A percentile compares a stretch with the other conserved stretches of the same genome.
phyloP scores from a whole-genome alignment of 2,888 invertebrate species.

The Nemotelus nigrinus region DNA sequence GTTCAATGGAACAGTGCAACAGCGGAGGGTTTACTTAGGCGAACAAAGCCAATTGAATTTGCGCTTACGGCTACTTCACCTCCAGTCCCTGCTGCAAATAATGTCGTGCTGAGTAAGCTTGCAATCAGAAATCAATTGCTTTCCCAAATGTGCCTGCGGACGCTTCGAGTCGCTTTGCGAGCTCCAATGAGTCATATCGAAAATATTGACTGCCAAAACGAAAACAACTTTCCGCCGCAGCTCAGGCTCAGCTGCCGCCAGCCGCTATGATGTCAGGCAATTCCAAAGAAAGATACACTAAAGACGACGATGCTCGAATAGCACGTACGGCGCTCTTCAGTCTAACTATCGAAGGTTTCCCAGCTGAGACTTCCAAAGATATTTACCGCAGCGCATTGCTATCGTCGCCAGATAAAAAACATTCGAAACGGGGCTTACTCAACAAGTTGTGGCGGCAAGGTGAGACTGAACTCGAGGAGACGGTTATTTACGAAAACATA shows the following conservation, averaged over 20 bases:
- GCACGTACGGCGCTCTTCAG: slow-evolving; percentile 7
- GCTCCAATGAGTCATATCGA: slow-evolving; percentile 43
- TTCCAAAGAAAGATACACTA: slow-evolving; percentile 32
- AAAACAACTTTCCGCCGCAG: slow-evolving; percentile 21
- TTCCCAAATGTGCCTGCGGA: slow-evolving; percentile 4
- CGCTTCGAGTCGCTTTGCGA: not conserved
- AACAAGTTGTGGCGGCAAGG: slow-evolving; percentile 41
- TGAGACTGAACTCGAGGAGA: not conserved
- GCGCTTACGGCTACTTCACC: not conserved
- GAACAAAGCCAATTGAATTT: not conserved
- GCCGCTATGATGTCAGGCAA: slow-evolving; percentile 46
- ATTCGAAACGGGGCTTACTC: slow-evolving; percentile 39
- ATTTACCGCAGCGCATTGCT: not conserved
- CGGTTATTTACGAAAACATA: slow-evolving; percentile 59
- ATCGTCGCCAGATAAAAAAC: slow-evolving; percentile 14
- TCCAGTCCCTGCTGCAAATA: not conserved
- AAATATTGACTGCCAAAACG: slow-evolving; percentile 39
- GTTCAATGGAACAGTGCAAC: not conserved
- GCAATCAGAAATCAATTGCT: slow-evolving; percentile 7
- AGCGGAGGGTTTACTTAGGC: not conserved
- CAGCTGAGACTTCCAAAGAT: not conserved
- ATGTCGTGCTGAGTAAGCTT: slow-evolving; percentile 22
- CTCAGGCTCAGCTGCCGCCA: not conserved
- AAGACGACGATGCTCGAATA: not conserved
- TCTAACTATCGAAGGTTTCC: not conserved